Evolutionary conservation across 2,797 vertebrate species (phyloP).

Genomic region (Lagorchestes hirsutus): DNA sequence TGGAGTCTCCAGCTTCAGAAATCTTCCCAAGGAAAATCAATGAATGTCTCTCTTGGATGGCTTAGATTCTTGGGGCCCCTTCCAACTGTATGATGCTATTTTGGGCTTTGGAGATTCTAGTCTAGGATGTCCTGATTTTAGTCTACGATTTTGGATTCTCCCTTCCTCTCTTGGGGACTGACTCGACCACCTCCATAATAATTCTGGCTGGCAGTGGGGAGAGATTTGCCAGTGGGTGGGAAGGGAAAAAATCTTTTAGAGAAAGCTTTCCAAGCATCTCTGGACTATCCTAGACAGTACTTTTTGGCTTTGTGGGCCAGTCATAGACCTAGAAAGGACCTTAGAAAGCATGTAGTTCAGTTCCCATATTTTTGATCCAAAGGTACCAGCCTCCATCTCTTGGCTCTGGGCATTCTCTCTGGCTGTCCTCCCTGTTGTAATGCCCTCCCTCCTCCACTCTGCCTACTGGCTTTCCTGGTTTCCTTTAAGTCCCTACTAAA

Average conservation of each 20-base stretch:
- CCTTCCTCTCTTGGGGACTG: not conserved
- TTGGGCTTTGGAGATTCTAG: not conserved
- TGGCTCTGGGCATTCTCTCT: not conserved
- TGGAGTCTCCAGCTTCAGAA: not conserved
- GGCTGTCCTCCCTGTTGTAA: not conserved
- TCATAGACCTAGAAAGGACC: not conserved
- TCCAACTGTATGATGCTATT: not conserved
- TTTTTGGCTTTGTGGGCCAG: not conserved
- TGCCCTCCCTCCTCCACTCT: not conserved
- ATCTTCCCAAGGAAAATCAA: slow-evolving; percentile 8
- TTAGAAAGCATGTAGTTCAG: not conserved
- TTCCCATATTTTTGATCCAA: not conserved
- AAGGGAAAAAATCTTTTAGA: slow-evolving; percentile 7
- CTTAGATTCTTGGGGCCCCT: not conserved
- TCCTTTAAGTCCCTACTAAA: not conserved
- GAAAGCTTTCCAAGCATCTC: slow-evolving; percentile 1
- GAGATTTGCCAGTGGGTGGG: not conserved
- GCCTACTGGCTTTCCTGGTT: not conserved
- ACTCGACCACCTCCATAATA: not conserved
- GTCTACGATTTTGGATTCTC: not conserved
- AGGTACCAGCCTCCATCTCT: not conserved
- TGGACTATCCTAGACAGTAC: not conserved
- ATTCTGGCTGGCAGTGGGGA: not conserved
- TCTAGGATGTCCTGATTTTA: not conserved
- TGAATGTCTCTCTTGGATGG: not conserved